phyloP scores from a whole-genome alignment of 2,888 invertebrate genomes.

The Tinea semifulvella region DNA sequence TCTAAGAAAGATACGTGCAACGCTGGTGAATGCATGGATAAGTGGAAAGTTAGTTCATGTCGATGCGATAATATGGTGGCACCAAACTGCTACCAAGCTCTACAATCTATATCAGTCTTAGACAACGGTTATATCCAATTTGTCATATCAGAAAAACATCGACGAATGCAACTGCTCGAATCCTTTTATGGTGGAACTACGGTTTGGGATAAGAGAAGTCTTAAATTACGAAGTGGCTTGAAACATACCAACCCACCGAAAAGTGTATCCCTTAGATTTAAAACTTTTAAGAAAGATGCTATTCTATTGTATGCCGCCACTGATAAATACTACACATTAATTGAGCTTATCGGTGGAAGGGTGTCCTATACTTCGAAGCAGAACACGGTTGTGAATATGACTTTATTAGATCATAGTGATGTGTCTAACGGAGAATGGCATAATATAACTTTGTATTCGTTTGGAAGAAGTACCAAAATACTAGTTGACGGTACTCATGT shows the following conservation, averaged over 20 bases:
- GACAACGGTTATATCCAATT: conserved; percentile 84
- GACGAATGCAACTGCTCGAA: conserved; percentile 86
- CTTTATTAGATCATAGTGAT: conserved; percentile 66
- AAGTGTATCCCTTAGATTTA: conserved; percentile 80
- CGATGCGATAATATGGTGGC: conserved; percentile 78
- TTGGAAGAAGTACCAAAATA: conserved; percentile 75
- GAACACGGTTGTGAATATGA: conserved; percentile 84
- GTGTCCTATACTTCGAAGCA: conserved; percentile 83
- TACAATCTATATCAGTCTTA: conserved; percentile 81
- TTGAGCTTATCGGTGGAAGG: conserved; percentile 80
- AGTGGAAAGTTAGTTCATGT: conserved; percentile 81
- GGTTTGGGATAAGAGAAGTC: conserved; percentile 67
- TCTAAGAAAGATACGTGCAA: conserved; percentile 57
- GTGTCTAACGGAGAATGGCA: conserved; percentile 91
- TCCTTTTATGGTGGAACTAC: conserved; percentile 78
- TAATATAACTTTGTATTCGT: conserved; percentile 79
- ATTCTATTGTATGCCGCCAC: conserved; percentile 87
- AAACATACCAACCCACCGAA: conserved; percentile 69
- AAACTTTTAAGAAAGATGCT: conserved; percentile 81
- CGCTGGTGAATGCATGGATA: conserved; percentile 80
- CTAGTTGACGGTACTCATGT: conserved; percentile 75
- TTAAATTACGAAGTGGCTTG: conserved; percentile 36
- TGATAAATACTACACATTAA: conserved; percentile 85
- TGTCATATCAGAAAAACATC: conserved; percentile 81
- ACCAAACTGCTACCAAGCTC: conserved; percentile 80